phyloP scores from a whole-genome alignment of 1,140 invertebrate genomes.

The Drosophila littoralis region DNA sequence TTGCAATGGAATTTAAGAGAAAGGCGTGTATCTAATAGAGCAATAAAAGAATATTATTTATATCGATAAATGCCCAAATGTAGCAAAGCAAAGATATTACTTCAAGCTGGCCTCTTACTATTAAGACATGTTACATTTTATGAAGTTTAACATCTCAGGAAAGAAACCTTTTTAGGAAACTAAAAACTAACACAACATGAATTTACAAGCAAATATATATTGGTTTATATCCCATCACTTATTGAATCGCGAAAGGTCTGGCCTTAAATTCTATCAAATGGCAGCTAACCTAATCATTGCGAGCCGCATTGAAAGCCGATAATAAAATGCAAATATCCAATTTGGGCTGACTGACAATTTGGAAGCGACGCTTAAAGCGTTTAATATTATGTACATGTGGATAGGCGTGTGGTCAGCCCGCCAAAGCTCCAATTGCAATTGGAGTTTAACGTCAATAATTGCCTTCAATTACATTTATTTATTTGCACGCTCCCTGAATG shows the following conservation, averaged over 20 bases:
- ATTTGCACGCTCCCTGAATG: conserved; percentile 56
- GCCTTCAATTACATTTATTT: conserved; percentile 82
- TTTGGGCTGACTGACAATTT: conserved; percentile 26
- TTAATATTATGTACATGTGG: conserved; percentile 29
- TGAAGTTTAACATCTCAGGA: neutral
- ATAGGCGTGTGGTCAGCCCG: conserved; percentile 31
- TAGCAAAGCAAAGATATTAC: neutral
- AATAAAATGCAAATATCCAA: conserved; percentile 50
- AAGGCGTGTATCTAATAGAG: conserved; percentile 17
- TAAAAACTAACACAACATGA: neutral
- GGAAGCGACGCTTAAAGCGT: conserved; percentile 35
- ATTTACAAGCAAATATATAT: neutral
- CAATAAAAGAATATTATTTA: conserved; percentile 22
- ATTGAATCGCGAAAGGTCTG: too few species aligned
- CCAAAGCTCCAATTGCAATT: conserved; percentile 59
- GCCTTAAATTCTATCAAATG: too few species aligned
- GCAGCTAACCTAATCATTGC: conserved; percentile 12
- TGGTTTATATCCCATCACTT: too few species aligned
- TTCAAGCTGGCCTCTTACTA: neutral
- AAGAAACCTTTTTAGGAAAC: too few species aligned
- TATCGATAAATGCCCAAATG: conserved; percentile 9
- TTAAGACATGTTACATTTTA: too few species aligned
- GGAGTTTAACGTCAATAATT: conserved; percentile 73
- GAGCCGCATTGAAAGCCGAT: conserved; percentile 13
- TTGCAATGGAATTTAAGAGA: conserved; percentile 9